Percentiles rank a stretch among this genome's conserved stretches.
These are phyloP conservation scores for Geodia barretti DNA, from an alignment of 37 sponge, comb jelly and placozoan species.

Conservation along the genomic window DNA sequence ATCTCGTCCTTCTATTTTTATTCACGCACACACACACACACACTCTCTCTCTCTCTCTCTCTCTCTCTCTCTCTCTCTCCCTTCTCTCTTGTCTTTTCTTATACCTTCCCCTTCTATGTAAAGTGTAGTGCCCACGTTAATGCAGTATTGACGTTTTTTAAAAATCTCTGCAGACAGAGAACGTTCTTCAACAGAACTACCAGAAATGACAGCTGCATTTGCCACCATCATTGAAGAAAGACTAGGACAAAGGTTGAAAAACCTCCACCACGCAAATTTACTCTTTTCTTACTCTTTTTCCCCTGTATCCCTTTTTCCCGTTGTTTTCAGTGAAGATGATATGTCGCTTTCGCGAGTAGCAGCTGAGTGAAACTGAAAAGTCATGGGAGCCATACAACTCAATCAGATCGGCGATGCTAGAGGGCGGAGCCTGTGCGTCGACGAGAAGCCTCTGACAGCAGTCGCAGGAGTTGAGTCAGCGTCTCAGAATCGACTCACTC, in stretches of 20 bases:
- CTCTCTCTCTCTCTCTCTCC: slow-evolving; percentile 20
- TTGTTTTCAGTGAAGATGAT: no score
- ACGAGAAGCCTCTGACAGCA: slow-evolving; percentile 35
- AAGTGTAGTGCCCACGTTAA: no score
- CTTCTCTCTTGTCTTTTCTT: no score
- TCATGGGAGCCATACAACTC: no score
- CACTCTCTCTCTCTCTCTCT: slow-evolving; percentile 5
- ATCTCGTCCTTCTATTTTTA: neutral
- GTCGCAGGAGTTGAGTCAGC: slow-evolving; percentile 51
- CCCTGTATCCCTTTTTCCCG: no score
- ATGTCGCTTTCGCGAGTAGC: no score
- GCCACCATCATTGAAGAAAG: slow-evolving; percentile 22
- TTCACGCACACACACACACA: neutral
- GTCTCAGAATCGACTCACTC: slow-evolving; percentile 26
- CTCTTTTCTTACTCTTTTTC: no score
- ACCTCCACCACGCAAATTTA: no score
- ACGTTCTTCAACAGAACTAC: neutral
- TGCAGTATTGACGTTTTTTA: no score
- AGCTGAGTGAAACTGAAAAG: no score
- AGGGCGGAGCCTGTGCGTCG: slow-evolving; percentile 20
- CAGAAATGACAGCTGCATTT: neutral
- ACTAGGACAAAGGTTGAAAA: slow-evolving; percentile 12
- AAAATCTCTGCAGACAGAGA: neutral
- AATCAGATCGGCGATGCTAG: no score
- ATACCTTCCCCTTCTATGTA: neutral